Evolutionary conservation across 2,113 vertebrate species (phyloP).

Genomic region (Eudorcas thomsonii): DNA sequence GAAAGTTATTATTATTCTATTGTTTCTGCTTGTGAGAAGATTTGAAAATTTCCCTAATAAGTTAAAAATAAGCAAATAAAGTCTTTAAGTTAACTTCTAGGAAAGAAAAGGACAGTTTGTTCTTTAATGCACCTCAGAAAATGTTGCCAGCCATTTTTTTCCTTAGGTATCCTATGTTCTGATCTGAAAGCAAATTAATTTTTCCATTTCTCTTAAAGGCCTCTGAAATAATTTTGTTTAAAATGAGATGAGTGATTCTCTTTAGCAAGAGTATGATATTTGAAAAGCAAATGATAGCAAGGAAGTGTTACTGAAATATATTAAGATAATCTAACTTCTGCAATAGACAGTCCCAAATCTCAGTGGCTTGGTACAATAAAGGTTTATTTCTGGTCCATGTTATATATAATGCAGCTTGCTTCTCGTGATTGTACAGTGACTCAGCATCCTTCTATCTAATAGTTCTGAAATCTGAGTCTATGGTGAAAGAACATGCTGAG

Average conservation of each 20-base stretch:
- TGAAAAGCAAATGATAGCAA: neutral
- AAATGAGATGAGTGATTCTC: neutral
- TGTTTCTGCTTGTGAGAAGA: neutral
- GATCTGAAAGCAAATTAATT: neutral
- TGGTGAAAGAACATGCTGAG: neutral
- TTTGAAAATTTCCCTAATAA: neutral
- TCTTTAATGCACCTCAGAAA: neutral
- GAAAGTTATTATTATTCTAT: neutral
- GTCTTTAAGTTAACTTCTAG: neutral
- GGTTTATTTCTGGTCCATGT: neutral
- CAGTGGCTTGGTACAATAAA: neutral
- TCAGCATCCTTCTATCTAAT: neutral
- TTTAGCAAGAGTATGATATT: neutral
- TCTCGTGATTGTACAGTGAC: neutral
- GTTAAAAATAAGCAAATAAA: constrained; percentile 4
- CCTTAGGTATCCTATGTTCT: neutral
- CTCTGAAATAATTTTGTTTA: constrained; percentile 3
- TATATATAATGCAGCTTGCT: neutral
- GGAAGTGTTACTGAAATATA: neutral
- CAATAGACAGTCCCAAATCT: neutral
- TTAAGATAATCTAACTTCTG: neutral
- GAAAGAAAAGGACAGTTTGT: neutral
- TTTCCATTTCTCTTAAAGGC: neutral
- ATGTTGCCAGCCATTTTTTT: neutral
- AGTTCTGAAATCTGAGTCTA: neutral